These are phyloP conservation scores for Mionectes macconnelli DNA, from an alignment of 2,113 vertebrate species.

Conservation along the genomic window DNA sequence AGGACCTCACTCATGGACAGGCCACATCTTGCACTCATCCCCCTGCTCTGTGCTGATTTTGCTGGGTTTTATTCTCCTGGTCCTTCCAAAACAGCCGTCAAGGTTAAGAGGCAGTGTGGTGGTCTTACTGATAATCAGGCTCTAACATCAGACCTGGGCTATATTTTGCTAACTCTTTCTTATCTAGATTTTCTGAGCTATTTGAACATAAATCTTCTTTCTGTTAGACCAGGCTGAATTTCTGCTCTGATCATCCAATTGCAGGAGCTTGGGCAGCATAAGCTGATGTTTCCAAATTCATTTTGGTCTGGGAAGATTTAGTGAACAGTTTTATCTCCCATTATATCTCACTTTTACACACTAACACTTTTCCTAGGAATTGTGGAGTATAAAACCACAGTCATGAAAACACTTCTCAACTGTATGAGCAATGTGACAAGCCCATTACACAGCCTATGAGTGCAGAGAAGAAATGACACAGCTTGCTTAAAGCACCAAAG, in stretches of 20 bases:
- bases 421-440: not conserved
- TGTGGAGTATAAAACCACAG: not conserved
- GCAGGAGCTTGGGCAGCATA: not conserved
- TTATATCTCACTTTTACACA: not conserved
- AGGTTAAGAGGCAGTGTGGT: not conserved
- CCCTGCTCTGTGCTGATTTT: not conserved
- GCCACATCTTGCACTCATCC: not conserved
- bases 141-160: not conserved
- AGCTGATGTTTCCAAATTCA: not conserved
- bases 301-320: not conserved
- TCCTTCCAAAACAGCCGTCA: not conserved
- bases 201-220: not conserved
- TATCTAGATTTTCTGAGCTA: not conserved
- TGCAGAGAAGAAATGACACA: not conserved
- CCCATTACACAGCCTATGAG: not conserved
- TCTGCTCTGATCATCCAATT: not conserved
- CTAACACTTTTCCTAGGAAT: not conserved
- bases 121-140: not conserved
- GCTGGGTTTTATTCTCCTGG: not conserved
- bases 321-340: not conserved
- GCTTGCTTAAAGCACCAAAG: not conserved
- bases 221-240: not conserved
- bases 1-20: not conserved
- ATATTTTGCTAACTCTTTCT: not conserved
- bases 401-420: not conserved